Conservation (phyloP, 2,888 invertebrate species). For the Hemaris fuciformis region DNA sequence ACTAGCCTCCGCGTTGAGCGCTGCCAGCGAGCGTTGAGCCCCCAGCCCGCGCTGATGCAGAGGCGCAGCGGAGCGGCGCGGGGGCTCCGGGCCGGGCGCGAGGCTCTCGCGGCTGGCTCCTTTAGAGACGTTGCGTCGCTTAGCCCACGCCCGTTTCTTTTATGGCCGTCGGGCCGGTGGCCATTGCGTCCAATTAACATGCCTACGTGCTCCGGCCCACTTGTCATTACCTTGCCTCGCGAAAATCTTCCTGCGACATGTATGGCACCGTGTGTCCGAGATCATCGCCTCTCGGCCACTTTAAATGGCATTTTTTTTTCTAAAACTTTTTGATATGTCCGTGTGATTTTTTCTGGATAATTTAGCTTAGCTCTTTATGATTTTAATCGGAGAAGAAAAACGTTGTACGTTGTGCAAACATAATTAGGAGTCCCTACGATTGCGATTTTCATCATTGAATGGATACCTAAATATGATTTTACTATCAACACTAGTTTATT, state of each 20-base stretch:
- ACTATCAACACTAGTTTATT: too few species aligned
- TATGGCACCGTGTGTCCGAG: constrained; percentile 31
- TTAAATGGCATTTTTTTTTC: constrained; percentile 12
- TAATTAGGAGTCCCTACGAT: too few species aligned
- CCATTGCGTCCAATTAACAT: constrained; percentile 77
- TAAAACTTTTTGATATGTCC: constrained; percentile 13
- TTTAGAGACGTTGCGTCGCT: constrained; percentile 68
- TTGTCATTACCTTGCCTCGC: constrained; percentile 68
- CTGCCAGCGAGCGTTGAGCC: constrained; percentile 44
- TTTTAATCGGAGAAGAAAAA: not conserved
- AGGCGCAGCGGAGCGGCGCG: constrained; percentile 17
- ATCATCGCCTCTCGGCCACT: constrained; percentile 8
- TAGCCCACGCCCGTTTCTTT: constrained; percentile 68
- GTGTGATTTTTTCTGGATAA: constrained; percentile 12
- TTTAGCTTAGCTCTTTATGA: not conserved
- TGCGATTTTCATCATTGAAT: too few species aligned
- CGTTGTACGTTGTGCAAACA: not conserved
- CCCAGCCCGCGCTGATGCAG: constrained; percentile 22
- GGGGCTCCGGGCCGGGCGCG: constrained; percentile 29
- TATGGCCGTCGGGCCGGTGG: constrained; percentile 70
- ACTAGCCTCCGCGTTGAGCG: constrained; percentile 36
- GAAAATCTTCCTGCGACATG: constrained; percentile 66
- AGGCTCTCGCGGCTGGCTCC: constrained; percentile 39
- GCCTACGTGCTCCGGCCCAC: constrained; percentile 76
- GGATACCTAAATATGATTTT: too few species aligned